These are phyloP conservation scores for Edolisoma coerulescens DNA, from an alignment of 2,113 vertebrate species.

Conservation along the genomic window DNA sequence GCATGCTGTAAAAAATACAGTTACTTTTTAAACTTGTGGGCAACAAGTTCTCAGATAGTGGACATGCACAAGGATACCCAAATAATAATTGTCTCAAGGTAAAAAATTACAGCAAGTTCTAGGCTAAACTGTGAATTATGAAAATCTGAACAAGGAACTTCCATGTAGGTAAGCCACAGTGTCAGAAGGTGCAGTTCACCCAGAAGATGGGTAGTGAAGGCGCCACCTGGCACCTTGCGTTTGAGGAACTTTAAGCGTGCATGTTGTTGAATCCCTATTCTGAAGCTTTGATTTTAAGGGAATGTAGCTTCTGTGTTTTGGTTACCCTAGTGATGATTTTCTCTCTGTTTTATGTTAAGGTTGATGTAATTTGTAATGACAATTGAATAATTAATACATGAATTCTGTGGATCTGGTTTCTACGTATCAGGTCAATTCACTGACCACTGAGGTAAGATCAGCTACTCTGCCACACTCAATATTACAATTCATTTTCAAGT, in stretches of 20 bases:
- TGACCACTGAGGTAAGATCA: neutral
- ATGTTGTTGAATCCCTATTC: neutral
- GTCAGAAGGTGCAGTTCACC: neutral
- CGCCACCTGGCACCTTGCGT: accelerated
- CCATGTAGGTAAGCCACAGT: neutral
- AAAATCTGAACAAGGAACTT: neutral
- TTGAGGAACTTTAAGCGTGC: accelerated
- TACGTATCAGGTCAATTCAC: neutral
- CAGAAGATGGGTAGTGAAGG: neutral
- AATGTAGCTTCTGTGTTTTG: neutral
- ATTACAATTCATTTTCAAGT: neutral
- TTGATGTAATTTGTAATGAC: neutral
- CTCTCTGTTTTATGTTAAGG: neutral
- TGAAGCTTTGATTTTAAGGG: neutral
- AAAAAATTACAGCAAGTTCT: neutral
- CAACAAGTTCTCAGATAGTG: neutral
- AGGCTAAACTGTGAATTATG: neutral
- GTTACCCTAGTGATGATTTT: neutral
- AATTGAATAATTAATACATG: neutral
- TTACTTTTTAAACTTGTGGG: neutral
- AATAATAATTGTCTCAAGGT: neutral
- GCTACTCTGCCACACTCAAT: neutral
- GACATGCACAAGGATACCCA: neutral
- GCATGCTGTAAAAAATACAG: neutral
- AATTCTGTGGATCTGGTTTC: neutral